Evolutionary conservation across 2,797 vertebrate genomes (phyloP).

Genomic region (Trachops cirrhosus): DNA sequence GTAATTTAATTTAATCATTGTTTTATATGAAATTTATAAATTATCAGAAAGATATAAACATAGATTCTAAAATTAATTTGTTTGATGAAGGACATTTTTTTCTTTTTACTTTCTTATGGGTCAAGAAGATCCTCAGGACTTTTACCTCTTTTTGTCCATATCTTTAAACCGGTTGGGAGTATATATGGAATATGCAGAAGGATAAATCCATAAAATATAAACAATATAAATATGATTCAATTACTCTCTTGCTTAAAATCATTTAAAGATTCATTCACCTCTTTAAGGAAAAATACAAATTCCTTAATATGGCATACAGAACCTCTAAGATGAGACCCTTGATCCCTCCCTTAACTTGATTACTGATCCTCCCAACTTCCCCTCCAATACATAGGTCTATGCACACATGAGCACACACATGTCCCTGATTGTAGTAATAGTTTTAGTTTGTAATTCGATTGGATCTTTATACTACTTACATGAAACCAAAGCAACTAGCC

Average conservation of each 20-base stretch:
- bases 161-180: not conserved
- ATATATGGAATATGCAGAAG: not conserved
- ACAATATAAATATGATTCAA: not conserved
- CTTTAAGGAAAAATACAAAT: not conserved
- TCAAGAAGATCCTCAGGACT: not conserved
- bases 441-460: not conserved
- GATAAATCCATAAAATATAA: not conserved
- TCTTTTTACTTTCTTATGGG: not conserved
- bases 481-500: not conserved
- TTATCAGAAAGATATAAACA: conserved; percentile 45
- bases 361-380: not conserved
- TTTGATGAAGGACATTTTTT: not conserved
- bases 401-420: not conserved
- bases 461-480: not conserved
- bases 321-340: not conserved
- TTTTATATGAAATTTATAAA: conserved; percentile 42
- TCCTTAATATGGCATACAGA: not conserved
- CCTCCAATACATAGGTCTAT: not conserved
- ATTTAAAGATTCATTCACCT: not conserved
- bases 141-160: not conserved
- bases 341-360: not conserved
- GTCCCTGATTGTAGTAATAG: not conserved
- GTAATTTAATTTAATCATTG: conserved; percentile 63
- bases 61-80: conserved; percentile 45
- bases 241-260: not conserved